Evolutionary conservation across 2,888 invertebrate genomes (phyloP), one percentile per base, ranked within the genome.

Genomic region (Helleia helle): DNA sequence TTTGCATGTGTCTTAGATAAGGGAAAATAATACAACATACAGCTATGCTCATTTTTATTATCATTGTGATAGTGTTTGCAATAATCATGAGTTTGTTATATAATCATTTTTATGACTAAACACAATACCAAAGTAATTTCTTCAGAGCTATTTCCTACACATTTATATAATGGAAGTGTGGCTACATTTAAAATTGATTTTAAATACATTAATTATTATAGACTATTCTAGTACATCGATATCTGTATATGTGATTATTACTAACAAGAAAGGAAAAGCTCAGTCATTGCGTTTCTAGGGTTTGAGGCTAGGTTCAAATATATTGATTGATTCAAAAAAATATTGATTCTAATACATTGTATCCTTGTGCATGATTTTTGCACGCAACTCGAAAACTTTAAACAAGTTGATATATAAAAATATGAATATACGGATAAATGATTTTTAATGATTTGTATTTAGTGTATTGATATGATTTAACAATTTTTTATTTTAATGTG

Each of bases 41-140:
- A 1, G 12, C 18, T 22, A 34, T 18, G 34, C 22, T 34, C 12
- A 18, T 22, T 4, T 34, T 34, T 34, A 34, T 34, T 34, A n/a
- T n/a, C n/a, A n/a, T n/a, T n/a, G n/a, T n/a, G n/a, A n/a, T n/a
- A n/a, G 34, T 34, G 12, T 22, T 22, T 34, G 34, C 22, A 22
- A n/a, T n/a, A n/a, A n/a, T n/a, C n/a, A 13, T 30, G 30, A 30
- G 15, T 30, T 15, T 30, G 30, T 30, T 14, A 30, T n/a, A n/a
- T n/a, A n/a, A n/a, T 30, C 8, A 15, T 15, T 15, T 14, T n/a
- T 14, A 2, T 15, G 30, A 15, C 9, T 14, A 15, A 30, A n/a
- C 15, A 30, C 30, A 30, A n/a, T 30, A 8, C n/a, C 15, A 15
- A 9, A 3, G 3, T 22, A 22, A 22, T 22, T 15, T 15, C 3